Conservation (phyloP, 53 echinoderm and acorn worm genomes). For the Antedon mediterranea region DNA sequence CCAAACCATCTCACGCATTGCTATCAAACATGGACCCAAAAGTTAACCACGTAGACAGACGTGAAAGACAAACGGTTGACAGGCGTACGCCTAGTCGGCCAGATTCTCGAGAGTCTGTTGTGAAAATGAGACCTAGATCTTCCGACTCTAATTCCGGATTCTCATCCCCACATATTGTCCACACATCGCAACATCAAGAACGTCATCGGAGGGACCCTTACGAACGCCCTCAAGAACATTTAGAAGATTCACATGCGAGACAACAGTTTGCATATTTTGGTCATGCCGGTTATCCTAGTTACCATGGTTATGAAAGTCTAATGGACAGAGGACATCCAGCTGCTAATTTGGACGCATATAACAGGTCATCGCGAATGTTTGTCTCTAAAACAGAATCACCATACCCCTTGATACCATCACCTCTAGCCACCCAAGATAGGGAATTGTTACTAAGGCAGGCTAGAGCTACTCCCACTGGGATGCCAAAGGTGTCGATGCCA, state of each 20-base stretch:
- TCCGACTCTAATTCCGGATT: constrained; percentile 21
- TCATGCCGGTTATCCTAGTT: not conserved
- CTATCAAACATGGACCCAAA: not conserved
- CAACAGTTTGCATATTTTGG: not conserved
- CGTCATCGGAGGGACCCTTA: not conserved
- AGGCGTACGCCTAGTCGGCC: constrained; percentile 24
- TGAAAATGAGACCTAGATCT: constrained; percentile 8
- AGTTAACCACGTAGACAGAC: not conserved
- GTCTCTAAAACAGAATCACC: constrained; percentile 48
- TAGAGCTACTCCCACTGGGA: not conserved
- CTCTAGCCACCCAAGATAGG: constrained; percentile 10
- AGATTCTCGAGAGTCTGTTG: constrained; percentile 50
- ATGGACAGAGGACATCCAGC: not conserved
- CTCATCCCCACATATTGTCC: constrained; percentile 63
- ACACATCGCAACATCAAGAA: constrained; percentile 54
- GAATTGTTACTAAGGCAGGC: not conserved
- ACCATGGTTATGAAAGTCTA: not conserved
- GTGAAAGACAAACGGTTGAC: not conserved
- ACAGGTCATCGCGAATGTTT: not conserved
- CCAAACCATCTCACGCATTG: not conserved
- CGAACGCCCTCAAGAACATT: not conserved
- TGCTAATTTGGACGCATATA: not conserved
- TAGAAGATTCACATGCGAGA: not conserved
- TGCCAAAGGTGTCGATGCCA: not conserved
- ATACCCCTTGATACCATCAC: constrained; percentile 59